Base-by-base conservation (phyloP, 1,140 invertebrate species). In the Drosophila sulfurigaster region DNA sequence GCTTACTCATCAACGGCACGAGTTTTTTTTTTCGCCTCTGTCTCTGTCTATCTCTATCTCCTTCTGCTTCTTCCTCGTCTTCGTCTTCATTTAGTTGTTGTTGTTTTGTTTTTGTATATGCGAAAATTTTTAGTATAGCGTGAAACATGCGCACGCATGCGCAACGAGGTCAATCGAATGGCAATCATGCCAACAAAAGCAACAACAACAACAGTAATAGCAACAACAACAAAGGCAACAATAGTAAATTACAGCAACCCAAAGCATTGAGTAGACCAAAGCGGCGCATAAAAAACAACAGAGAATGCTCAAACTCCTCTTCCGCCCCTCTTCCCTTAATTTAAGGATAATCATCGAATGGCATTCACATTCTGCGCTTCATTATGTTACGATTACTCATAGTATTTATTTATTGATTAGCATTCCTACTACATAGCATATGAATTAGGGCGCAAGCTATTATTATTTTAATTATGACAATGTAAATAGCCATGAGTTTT, bases 141-240 rank as follows among this genome's bases (percentile, higher is more conserved):
- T 89, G 83, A 89, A 88, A 88, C 83, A 88, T 83, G 83, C 78
- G 83, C 83, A 88, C 83, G 83, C 83, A 88, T 88, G 83, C 83
- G 83, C 85, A 88, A 88, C 83, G 83, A 89, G 83, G 83, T 88
- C 83, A 88, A 88, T 88, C 83, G 74, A 88, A 88, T 88, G 83
- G 83, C 85, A 86, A 87, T 86, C 79, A 87, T 77, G 79, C 64
- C 81, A 79, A 58, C 66, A 80, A 46, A 54, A 77, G 54, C 65
- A 74, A 56, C 60, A 72, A 30, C 64, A 75, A 52, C 41, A 48
- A 43, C 54, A 56, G 10, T 45, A 73, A 49, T n/a, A 52, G 46
- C 41, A 67, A 13, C 54, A 73, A 49, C 30, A 54, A 56, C 30
- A 67, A 16, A 6, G 32, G 38, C 62, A 70, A 59, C 75, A 54